Percentiles rank a stretch among this genome's conserved stretches.
These are phyloP conservation scores for Phortica variegata DNA, from an alignment of 1,140 invertebrate species.

Conservation along the genomic window DNA sequence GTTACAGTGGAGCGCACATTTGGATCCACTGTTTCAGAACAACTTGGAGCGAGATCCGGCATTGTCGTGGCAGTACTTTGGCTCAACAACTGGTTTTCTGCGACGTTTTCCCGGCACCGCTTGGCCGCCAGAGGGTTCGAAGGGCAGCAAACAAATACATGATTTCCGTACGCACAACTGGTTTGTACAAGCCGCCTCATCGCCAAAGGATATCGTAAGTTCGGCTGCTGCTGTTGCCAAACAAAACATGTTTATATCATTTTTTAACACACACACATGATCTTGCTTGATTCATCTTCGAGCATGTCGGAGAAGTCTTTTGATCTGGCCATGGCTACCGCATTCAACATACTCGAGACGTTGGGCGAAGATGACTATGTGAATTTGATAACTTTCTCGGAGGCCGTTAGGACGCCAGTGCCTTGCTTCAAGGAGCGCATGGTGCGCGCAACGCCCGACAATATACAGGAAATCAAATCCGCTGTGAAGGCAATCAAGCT, in stretches of 20 bases:
- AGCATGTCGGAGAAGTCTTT: conserved; percentile 84
- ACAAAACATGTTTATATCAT: background rate
- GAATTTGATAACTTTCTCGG: conserved; percentile 85
- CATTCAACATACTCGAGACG: conserved; percentile 87
- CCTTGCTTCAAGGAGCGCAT: conserved; percentile 85
- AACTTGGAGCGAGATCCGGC: conserved; percentile 90
- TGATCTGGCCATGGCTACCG: conserved; percentile 82
- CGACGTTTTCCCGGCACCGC: conserved; percentile 87
- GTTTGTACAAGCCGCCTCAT: conserved; percentile 95
- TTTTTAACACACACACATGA: conserved; percentile 60
- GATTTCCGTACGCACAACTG: conserved; percentile 85
- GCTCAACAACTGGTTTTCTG: conserved; percentile 87
- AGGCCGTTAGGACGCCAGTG: conserved; percentile 73
- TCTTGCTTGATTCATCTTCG: conserved; percentile 86
- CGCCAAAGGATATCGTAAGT: conserved; percentile 86
- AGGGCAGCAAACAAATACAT: conserved; percentile 72
- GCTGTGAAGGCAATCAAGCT: conserved; percentile 68
- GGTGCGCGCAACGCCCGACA: conserved; percentile 85
- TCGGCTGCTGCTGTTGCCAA: background rate
- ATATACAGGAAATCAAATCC: conserved; percentile 79
- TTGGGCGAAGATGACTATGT: conserved; percentile 96
- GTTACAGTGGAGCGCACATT: conserved; percentile 87
- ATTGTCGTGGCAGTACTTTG: conserved; percentile 96
- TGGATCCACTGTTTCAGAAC: conserved; percentile 87
- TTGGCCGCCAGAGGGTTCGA: conserved; percentile 69